These are phyloP conservation scores for Silurus lanzhouensis DNA, from an alignment of 2,797 vertebrate genomes.

Conservation along the genomic window DNA sequence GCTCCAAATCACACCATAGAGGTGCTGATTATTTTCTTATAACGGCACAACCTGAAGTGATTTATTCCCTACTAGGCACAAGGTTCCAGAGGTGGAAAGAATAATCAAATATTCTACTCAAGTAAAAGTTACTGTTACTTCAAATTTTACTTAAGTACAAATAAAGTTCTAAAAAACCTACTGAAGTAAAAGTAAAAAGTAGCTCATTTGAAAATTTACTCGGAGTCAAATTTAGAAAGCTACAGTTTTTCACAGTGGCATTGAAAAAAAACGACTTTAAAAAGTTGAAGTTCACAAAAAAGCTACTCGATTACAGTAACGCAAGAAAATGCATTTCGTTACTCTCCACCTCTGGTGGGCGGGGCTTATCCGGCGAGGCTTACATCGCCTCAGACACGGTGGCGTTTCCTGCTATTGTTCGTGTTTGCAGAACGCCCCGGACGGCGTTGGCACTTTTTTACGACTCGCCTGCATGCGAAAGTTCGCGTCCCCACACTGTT, in stretches of 20 bases:
- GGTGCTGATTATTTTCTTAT: neutral
- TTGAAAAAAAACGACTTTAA: no score
- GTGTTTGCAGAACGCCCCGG: constrained; percentile 16
- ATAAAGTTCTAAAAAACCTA: no score
- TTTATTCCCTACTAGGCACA: neutral
- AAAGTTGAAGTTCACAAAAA: no score
- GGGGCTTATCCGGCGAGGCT: constrained; percentile 27
- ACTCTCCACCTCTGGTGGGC: neutral
- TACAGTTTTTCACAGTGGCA: no score
- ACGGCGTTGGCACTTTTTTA: neutral
- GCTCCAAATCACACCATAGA: neutral
- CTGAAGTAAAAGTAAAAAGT: no score
- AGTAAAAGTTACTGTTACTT: no score
- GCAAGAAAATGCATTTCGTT: no score
- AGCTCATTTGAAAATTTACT: no score
- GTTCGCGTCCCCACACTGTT: neutral
- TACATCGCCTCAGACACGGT: constrained; percentile 26
- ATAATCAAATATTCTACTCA: no score
- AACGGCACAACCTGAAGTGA: neutral
- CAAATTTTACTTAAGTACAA: no score
- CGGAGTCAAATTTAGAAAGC: no score
- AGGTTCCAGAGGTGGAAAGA: neutral
- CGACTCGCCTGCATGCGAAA: neutral
- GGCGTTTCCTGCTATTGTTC: constrained; percentile 53
- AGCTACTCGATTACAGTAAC: no score